Evolutionary conservation across 92 coral and sea anemone genomes (phyloP), one percentile per base, ranked within the genome.

Genomic region (Actinostola sp.): DNA sequence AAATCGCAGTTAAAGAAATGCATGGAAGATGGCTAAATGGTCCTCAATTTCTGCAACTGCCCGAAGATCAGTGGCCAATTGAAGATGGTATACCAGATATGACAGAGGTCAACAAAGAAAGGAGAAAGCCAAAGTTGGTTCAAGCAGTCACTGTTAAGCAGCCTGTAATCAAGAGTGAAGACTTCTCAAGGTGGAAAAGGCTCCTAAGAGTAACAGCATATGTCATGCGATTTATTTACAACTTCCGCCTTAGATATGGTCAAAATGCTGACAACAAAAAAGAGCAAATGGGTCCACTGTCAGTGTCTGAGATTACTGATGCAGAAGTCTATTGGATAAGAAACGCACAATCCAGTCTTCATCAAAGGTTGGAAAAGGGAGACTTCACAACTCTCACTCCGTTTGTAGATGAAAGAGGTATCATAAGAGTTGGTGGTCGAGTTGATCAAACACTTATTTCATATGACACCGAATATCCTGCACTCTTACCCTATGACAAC

Each of bases 21-120:
- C 55, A 84, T 58, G 89, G 89, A 14, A 84, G 85, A 73, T 84
- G 89, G 89, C 52, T 84, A 30, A 78, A 61, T 35, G 89, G 89
- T 20, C 85, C 89, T 21, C 16, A 43, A 35, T 78, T 78, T 49
- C 42, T 79, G 41, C 75, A 52, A 62, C 43, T 55, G 50, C 82
- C 85, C 45, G 78, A 85, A 44, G 56, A 60, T 16, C 39, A 72
- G 26, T 78, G 89, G 89, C 89, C 85, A 24, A 13, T 35, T 36
- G 67, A 85, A 68, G 68, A 67, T 21, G 72, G 82, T 41, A 59
- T 33, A 61, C 81, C 77, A 48, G 74, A 79, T 50, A 51, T 49
- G 85, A 60, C 61, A 34, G 84, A 79, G 60, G 84, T 79, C 33
- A 58, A 61, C 44, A 85, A 52, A 75, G 90, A 85, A 66, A 44